Base-by-base conservation (phyloP, 2,113 vertebrate genomes). In the Oenanthe melanoleuca region DNA sequence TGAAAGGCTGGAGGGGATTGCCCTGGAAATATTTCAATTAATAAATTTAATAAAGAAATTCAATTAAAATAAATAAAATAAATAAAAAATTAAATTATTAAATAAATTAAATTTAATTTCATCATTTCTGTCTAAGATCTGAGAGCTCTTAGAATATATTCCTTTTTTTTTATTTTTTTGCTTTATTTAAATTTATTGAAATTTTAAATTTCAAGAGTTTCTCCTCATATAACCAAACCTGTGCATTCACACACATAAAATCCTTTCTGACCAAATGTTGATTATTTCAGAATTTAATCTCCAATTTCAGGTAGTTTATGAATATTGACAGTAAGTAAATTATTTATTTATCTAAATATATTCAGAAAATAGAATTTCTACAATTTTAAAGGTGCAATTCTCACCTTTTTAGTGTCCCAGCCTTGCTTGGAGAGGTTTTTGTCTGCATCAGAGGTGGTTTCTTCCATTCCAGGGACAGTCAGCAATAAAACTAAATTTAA, bases 361-460 rank as follows among this genome's bases (percentile, higher is more conserved):
- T 47, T 44, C 24, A 53, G 33, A 44, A 83, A 93, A 71, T 15
- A 12, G 25, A 9, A n/a, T 3, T 33, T 64, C n/a, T 37, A 1
- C 3, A 0, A 11, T 64, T 14, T 5, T 26, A 33, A 57, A 66
- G 5, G 49, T 7, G 65, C 73, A 42, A 52, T 53, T 31, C 81
- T 44, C 98, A 99, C 98, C 98, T 99, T 99, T 95, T 99, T 98
- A 86, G 98, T 96, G 86, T 99, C 99, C 99, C 99, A 99, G 44
- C 98, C 97, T 95, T 99, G 98, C 93, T 99, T 98, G 28, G 98
- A 98, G 52, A 97, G 97, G 75, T 96, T 97, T 96, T 98, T 98
- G 89, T 99, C 99, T 33, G 97, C 86, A 40, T 98, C 98, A 1
- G 98, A 97, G 19, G 98, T 92, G 21, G 97, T 92, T 65, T 99